phyloP scores from a whole-genome alignment of 2,888 invertebrate genomes.

The Agonopterix subpropinquella region DNA sequence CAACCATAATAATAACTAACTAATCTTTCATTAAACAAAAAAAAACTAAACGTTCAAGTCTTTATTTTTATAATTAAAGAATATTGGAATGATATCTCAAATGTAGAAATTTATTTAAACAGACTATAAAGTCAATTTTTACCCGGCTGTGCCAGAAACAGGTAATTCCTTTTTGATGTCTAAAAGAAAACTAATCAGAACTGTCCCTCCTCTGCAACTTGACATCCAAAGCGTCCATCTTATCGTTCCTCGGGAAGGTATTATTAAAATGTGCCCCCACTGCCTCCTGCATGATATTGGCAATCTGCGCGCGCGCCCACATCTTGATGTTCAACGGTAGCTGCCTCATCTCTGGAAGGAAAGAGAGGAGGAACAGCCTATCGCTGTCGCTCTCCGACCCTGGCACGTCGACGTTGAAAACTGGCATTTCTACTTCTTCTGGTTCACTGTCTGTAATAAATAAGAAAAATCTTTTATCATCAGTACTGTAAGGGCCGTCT shows the following conservation, averaged over 20 bases:
- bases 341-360: constrained; percentile 61
- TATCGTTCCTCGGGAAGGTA: constrained; percentile 21
- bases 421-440: constrained; percentile 52
- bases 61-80: too few relatives aligned
- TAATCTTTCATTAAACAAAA: too few relatives aligned
- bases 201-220: constrained; percentile 37
- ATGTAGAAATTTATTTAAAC: too few relatives aligned
- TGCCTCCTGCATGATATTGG: constrained; percentile 64
- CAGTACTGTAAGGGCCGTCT: too few relatives aligned
- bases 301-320: constrained; percentile 65
- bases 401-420: constrained; percentile 37
- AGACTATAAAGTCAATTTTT: too few relatives aligned
- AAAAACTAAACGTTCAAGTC: too few relatives aligned
- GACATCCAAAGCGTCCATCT: constrained; percentile 13
- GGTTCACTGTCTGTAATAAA: constrained; percentile 8
- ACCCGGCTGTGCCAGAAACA: too few relatives aligned
- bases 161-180: background rate
- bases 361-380: constrained; percentile 54
- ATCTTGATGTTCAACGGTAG: constrained; percentile 59
- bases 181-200: constrained; percentile 20
- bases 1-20: too few relatives aligned
- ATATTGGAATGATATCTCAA: too few relatives aligned
- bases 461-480: too few relatives aligned
- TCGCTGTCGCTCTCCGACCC: constrained; percentile 39
- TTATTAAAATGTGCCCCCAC: constrained; percentile 49